Evolutionary conservation across 2,797 vertebrate species (phyloP).

Genomic region (Pipistrellus nathusii): DNA sequence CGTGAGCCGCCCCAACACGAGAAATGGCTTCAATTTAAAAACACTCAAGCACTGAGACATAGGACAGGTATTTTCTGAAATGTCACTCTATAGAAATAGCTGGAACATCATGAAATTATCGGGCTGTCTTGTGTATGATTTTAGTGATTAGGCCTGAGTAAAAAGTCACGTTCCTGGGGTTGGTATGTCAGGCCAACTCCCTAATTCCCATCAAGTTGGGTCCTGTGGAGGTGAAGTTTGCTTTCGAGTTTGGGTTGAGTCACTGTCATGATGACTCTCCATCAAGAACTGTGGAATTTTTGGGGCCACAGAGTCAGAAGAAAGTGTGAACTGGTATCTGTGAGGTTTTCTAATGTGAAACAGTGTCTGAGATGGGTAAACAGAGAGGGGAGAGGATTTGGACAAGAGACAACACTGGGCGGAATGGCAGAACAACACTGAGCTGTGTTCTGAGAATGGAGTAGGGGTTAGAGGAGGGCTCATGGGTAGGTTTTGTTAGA

Average conservation of each 20-base stretch:
- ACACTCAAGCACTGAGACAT: background rate
- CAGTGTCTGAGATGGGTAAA: background rate
- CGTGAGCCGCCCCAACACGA: background rate
- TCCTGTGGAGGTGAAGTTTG: slow-evolving; percentile 86
- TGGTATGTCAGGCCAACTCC: slow-evolving; percentile 83
- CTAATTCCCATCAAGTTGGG: slow-evolving; percentile 87
- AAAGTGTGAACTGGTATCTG: slow-evolving; percentile 74
- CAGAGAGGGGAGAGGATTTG: too few species aligned
- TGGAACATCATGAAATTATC: slow-evolving; percentile 53
- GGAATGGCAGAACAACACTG: background rate
- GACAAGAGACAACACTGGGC: background rate
- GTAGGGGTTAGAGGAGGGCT: background rate
- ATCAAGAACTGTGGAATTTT: slow-evolving; percentile 66
- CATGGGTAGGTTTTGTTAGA: slow-evolving; percentile 46
- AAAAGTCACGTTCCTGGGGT: slow-evolving; percentile 76
- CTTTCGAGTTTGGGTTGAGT: slow-evolving; percentile 86
- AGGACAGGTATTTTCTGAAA: slow-evolving; percentile 40
- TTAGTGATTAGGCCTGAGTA: slow-evolving; percentile 52
- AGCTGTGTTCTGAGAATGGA: background rate
- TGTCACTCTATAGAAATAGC: slow-evolving; percentile 9
- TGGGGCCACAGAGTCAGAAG: slow-evolving; percentile 16
- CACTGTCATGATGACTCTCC: slow-evolving; percentile 80
- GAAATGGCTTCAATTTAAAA: background rate
- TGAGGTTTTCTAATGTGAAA: slow-evolving; percentile 54
- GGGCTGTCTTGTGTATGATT: slow-evolving; percentile 41